phyloP scores from a whole-genome alignment of 2,113 vertebrate genomes.

The Antechinus stuartii region DNA sequence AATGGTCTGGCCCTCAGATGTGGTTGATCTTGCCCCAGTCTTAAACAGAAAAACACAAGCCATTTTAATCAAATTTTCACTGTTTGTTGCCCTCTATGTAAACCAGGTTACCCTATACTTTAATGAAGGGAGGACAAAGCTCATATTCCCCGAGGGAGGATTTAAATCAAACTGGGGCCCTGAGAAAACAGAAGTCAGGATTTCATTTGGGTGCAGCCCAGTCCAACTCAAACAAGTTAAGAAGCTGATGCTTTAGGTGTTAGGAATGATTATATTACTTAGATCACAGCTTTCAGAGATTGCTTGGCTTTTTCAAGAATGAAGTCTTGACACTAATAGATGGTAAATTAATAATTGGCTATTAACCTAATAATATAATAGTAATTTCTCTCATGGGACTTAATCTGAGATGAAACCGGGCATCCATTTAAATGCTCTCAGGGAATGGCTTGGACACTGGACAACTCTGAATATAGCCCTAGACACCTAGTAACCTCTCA shows the following conservation, averaged over 20 bases:
- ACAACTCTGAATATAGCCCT: conserved; percentile 19
- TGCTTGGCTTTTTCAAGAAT: background rate
- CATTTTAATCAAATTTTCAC: background rate
- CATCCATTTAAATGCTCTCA: conserved; percentile 35
- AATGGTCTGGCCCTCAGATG: background rate
- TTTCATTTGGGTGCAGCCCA: background rate
- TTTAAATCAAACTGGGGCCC: background rate
- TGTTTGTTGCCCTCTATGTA: background rate
- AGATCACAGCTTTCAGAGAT: background rate
- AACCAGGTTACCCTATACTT: background rate
- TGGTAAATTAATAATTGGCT: background rate
- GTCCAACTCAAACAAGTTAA: background rate
- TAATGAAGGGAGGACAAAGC: background rate
- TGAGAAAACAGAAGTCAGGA: background rate
- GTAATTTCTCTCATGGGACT: background rate
- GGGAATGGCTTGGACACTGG: background rate
- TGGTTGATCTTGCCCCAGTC: background rate
- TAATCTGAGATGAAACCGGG: background rate
- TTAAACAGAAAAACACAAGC: background rate
- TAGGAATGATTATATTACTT: background rate
- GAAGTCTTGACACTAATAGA: background rate
- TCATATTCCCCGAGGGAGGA: background rate
- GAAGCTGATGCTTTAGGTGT: background rate
- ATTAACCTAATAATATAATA: background rate
- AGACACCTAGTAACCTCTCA: background rate